A percentile compares a stretch with the other conserved stretches of the same genome.
Conservation (phyloP, 1,140 invertebrate species). For the Catajapyx aquilonaris region DNA sequence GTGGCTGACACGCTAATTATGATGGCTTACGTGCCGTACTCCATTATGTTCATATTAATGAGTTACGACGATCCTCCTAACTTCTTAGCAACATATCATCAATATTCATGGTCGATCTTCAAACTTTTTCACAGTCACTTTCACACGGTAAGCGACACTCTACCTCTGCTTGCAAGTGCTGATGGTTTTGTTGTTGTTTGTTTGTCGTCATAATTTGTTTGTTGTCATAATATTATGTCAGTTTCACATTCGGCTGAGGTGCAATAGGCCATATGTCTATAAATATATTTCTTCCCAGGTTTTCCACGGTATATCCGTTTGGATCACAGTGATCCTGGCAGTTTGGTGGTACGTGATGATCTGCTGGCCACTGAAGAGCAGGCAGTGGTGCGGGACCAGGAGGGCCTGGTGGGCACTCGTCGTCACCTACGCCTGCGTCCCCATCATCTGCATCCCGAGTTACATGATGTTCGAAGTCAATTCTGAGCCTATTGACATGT, state of each 20-base stretch:
- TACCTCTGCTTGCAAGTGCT: too few species aligned
- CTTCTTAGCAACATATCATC: slow-evolving; percentile 31
- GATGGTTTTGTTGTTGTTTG: too few species aligned
- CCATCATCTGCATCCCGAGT: slow-evolving; percentile 64
- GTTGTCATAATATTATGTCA: too few species aligned
- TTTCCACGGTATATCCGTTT: slow-evolving; percentile 80
- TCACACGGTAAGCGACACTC: slow-evolving; percentile 21
- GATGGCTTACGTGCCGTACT: slow-evolving; percentile 84
- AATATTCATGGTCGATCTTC: slow-evolving; percentile 58
- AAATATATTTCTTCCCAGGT: too few species aligned
- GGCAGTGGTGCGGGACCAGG: slow-evolving; percentile 51
- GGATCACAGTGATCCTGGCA: slow-evolving; percentile 72
- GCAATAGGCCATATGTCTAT: too few species aligned
- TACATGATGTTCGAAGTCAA: slow-evolving; percentile 56
- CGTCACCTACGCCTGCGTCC: slow-evolving; percentile 56
- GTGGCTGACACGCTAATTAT: slow-evolving; percentile 80
- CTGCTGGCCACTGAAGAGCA: slow-evolving; percentile 41
- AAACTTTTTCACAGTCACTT: slow-evolving; percentile 68
- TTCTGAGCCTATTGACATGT: too few species aligned
- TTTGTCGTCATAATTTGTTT: too few species aligned
- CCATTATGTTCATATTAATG: slow-evolving; percentile 56
- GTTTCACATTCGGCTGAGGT: too few species aligned
- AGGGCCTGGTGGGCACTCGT: slow-evolving; percentile 50
- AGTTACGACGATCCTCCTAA: slow-evolving; percentile 17
- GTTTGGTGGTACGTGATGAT: slow-evolving; percentile 85